Percentiles rank a stretch among this genome's conserved stretches.
phyloP scores from a whole-genome alignment of 2,797 vertebrate species.

The Cyclopterus lumpus region DNA sequence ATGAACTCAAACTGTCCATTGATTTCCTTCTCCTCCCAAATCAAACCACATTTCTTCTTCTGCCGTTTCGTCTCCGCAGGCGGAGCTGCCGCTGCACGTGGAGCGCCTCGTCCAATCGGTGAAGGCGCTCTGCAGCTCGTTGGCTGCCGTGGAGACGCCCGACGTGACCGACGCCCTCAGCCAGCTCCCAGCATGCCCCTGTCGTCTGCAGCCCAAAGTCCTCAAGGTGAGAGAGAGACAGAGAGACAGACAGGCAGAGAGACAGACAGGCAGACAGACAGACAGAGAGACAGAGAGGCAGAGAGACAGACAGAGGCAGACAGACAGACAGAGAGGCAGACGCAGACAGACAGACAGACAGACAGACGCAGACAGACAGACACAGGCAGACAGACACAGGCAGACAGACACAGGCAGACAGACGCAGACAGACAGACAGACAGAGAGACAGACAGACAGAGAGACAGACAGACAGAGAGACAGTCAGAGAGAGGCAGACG shows the following conservation, averaged over 20 bases:
- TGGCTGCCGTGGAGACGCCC: constrained; percentile 91
- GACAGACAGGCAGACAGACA: neutral
- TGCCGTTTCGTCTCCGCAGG: constrained; percentile 68
- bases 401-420: too few species aligned
- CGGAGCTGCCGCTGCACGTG: constrained; percentile 87
- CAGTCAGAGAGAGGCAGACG: too few species aligned
- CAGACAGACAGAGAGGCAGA: too few species aligned
- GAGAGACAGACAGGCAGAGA: too few species aligned
- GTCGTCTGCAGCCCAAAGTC: constrained; percentile 92
- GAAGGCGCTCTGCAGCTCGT: constrained; percentile 93
- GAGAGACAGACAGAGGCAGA: neutral
- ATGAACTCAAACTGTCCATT: neutral
- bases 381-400: neutral
- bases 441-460: neutral
- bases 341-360: too few species aligned
- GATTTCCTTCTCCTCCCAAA: neutral
- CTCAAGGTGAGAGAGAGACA: constrained; percentile 85
- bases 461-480: neutral
- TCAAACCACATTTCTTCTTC: neutral
- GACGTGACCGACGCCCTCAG: constrained; percentile 92
- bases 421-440: neutral
- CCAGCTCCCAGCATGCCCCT: constrained; percentile 94
- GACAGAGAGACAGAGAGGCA: neutral
- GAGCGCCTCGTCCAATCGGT: constrained; percentile 95
- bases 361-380: too few species aligned